These are phyloP conservation scores for Zapus hudsonius DNA, from an alignment of 2,113 vertebrate genomes.

Conservation along the genomic window DNA sequence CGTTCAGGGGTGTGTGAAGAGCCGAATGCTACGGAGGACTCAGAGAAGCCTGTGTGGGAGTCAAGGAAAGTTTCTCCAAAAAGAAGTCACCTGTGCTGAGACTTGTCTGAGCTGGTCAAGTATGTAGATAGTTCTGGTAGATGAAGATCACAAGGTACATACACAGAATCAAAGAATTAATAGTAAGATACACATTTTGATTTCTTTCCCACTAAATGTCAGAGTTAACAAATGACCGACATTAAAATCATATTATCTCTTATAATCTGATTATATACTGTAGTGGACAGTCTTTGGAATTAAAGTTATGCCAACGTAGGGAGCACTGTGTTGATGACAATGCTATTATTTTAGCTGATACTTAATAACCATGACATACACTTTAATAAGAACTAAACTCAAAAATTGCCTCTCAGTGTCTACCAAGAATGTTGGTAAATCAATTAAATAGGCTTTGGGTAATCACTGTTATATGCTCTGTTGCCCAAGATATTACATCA, in stretches of 20 bases:
- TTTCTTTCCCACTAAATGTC: not conserved
- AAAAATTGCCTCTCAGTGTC: not conserved
- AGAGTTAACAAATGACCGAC: not conserved
- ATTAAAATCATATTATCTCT: not conserved
- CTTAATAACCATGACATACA: not conserved
- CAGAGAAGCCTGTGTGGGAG: not conserved
- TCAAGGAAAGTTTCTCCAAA: not conserved
- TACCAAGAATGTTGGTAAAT: not conserved
- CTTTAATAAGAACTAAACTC: not conserved
- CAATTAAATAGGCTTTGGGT: not conserved
- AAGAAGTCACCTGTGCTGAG: not conserved
- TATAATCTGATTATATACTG: not conserved
- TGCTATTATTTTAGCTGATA: not conserved
- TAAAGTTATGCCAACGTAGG: not conserved
- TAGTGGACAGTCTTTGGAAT: not conserved
- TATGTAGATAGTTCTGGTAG: not conserved
- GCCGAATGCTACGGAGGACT: not conserved
- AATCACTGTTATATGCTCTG: not conserved
- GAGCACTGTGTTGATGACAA: not conserved
- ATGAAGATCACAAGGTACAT: not conserved
- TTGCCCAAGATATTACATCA: not conserved
- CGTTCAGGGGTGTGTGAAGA: not conserved
- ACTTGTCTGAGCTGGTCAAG: not conserved
- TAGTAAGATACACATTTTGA: not conserved
- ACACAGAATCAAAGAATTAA: not conserved